Conservation (phyloP, 2,113 vertebrate genomes). For the human (Homo sapiens) region GRCh38 chr2:169215501-169216000, state of each 20-base stretch:
- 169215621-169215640: neutral
- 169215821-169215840: fast-evolving
- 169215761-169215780: too few species aligned
- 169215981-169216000: neutral
- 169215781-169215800: too few species aligned
- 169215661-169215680: neutral
- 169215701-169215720: neutral
- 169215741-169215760: neutral
- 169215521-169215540: neutral
- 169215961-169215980: neutral
- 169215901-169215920: neutral
- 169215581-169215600: neutral
- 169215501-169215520: neutral
- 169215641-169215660: neutral
- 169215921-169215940: neutral
- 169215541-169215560: neutral
- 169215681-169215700: neutral
- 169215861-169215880: neutral
- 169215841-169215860: neutral
- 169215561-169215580: neutral
- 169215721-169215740: neutral
- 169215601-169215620: too few species aligned
- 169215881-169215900: neutral
- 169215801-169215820: too few species aligned
- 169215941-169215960: neutral